Percentiles rank a stretch among this genome's conserved stretches.
phyloP scores from a whole-genome alignment of 2,888 invertebrate genomes.

The Siphonodentalium dalli region DNA sequence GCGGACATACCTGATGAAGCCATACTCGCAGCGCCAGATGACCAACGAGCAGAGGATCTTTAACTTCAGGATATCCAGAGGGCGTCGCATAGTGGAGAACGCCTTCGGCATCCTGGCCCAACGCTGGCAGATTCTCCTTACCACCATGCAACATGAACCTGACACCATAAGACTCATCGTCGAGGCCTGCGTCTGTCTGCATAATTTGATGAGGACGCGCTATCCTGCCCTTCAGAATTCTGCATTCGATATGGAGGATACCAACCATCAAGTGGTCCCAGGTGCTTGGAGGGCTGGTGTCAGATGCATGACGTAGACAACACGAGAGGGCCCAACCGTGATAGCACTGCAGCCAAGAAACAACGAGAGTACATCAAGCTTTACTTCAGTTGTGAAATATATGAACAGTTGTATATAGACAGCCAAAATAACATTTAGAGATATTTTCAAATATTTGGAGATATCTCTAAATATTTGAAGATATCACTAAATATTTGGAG shows the following conservation, averaged over 20 bases:
- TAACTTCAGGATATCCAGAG: slow-evolving; percentile 16
- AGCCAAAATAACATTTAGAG: no score
- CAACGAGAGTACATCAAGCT: slow-evolving; percentile 29
- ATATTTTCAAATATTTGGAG: no score
- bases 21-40: slow-evolving; percentile 10
- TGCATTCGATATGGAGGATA: no score
- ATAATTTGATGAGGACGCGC: slow-evolving; percentile 26
- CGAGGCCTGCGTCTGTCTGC: slow-evolving; percentile 18
- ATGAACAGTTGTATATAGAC: no score
- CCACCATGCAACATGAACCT: slow-evolving; percentile 16
- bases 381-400: slow-evolving; percentile 31
- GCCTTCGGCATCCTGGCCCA: slow-evolving; percentile 18
- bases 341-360: slow-evolving; percentile 27
- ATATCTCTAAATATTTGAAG: no score
- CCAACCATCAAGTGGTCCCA: no score
- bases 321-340: slow-evolving; percentile 23
- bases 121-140: slow-evolving; percentile 15
- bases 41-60: slow-evolving; percentile 11
- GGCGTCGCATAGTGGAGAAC: slow-evolving; percentile 15
- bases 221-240: slow-evolving; percentile 24
- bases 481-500: no score
- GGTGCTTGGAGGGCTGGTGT: no score
- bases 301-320: slow-evolving; percentile 32
- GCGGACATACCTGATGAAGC: slow-evolving; percentile 17
- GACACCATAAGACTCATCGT: slow-evolving; percentile 15